phyloP scores from a whole-genome alignment of 2,888 invertebrate genomes.

The Stenoptilia bipunctidactyla region DNA sequence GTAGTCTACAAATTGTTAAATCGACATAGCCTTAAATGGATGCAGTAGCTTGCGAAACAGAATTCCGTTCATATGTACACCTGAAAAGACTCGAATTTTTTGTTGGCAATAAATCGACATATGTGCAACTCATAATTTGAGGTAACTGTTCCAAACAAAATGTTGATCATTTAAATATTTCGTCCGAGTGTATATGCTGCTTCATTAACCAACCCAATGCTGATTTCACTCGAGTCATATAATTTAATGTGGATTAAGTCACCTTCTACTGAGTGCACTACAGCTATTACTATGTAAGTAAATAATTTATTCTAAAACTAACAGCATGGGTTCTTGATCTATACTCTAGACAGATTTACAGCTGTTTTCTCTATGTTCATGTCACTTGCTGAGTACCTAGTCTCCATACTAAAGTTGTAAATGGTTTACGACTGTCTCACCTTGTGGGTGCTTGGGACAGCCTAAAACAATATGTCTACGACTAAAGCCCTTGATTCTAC shows the following conservation, averaged over 20 bases:
- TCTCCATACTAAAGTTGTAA: constrained; percentile 30
- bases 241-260: no score
- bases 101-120: constrained; percentile 2
- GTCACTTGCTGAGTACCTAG: constrained; percentile 28
- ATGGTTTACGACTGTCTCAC: constrained; percentile 25
- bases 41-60: constrained; percentile 22
- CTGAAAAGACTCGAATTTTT: constrained; percentile 10
- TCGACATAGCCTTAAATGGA: constrained; percentile 19
- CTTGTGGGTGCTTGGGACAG: constrained; percentile 21
- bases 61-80: constrained; percentile 20
- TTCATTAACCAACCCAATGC: no score
- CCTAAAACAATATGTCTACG: constrained; percentile 1
- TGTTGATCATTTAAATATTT: background rate
- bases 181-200: no score
- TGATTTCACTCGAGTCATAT: no score
- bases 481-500: constrained; percentile 14
- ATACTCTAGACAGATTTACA: constrained; percentile 26
- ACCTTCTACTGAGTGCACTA: background rate
- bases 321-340: constrained; percentile 23
- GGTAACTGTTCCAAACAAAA: background rate
- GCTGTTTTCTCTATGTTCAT: constrained; percentile 26
- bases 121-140: background rate
- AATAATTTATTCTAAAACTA: constrained; percentile 24
- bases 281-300: constrained; percentile 7
- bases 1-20: constrained; percentile 24